Base-by-base conservation (phyloP, 2,113 vertebrate species). In the Myanophis thanlyinensis region DNA sequence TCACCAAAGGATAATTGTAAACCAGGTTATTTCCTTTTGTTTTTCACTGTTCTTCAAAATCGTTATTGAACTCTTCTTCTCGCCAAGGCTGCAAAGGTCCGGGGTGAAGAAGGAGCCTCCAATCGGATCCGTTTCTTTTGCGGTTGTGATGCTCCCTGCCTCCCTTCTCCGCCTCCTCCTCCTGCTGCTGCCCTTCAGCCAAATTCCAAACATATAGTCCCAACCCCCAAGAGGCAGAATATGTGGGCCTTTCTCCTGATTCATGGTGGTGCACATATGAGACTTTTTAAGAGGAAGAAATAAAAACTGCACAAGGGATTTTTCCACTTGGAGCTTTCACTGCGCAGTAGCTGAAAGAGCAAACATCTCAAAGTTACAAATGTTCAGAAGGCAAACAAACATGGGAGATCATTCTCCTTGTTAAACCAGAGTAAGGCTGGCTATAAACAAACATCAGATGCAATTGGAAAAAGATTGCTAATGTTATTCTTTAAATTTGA, bases 1-100 rank as follows among this genome's bases (percentile, higher is more conserved):
- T 96, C 97, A 97, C 95, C 91, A 94, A 96, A 96, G 94, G 91
- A 95, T 96, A 96, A 96, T 96, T 97, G 94, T 92, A 94, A 96
- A 93, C 89, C 90, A 89, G 95, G 54, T 56, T 95, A 90, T 48
- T 85, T 95, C 95, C 91, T 91, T 91, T 93, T 95, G 96, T 46
- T 85, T 85, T 94, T 30, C 23, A 94, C 56, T 48, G 89, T 90
- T 95, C 95, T 92, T 93, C 96, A 93, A 96, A 96, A 90, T 95
- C 46, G 0, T 95, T 96, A 94, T 62, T 3, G 67, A 91, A 89
- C 23, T 95, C 92, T 67, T 95, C 89, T 11, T 4, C 59, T 90
- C 93, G 95, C 93, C 93, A 93, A 91, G 49, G 87, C 89, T 13
- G 91, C 67, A 40, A 95, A 95, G 89, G 92, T 94, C 93, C 94